phyloP scores from a whole-genome alignment of 2,888 invertebrate species.

The Drymonia ruficornis region DNA sequence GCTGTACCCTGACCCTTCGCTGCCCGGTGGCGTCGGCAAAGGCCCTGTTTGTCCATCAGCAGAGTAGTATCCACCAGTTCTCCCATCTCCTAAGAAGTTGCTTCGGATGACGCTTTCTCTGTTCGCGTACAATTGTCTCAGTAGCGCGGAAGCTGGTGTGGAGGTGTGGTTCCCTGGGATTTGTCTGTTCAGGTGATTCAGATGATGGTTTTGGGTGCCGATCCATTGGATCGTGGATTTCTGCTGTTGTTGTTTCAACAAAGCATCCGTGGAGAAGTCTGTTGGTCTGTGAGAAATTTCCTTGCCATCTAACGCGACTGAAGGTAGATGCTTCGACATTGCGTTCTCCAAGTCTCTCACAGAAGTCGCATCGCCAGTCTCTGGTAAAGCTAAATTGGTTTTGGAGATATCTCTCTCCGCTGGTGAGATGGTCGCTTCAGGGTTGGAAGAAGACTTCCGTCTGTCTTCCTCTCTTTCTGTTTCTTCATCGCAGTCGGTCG shows the following conservation, averaged over 20 bases:
- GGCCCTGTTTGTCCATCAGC: conserved; percentile 89
- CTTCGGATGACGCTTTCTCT: conserved; percentile 98
- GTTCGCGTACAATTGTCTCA: conserved; percentile 96
- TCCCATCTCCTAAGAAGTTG: conserved; percentile 86
- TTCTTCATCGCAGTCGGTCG: conserved; percentile 74
- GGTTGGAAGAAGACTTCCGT: conserved; percentile 75
- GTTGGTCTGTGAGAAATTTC: conserved; percentile 89
- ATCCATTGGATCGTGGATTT: conserved; percentile 96
- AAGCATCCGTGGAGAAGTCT: conserved; percentile 94
- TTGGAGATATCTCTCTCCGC: conserved; percentile 75
- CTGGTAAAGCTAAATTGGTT: conserved; percentile 69
- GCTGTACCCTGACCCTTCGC: conserved; percentile 90
- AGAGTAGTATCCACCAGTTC: conserved; percentile 77
- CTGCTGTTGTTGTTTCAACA: conserved; percentile 92
- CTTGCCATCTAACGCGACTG: conserved; percentile 78
- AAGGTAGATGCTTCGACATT: conserved; percentile 97
- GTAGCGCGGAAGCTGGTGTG: conserved; percentile 94
- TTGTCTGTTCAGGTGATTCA: conserved; percentile 87
- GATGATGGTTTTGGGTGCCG: conserved; percentile 89
- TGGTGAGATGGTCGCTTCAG: conserved; percentile 69
- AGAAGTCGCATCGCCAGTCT: conserved; percentile 84
- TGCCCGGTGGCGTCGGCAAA: conserved; percentile 95
- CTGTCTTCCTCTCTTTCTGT: conserved; percentile 73
- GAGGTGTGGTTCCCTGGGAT: conserved; percentile 82
- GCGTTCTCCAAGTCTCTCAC: conserved; percentile 97